A percentile compares a stretch with the other conserved stretches of the same genome.
Evolutionary conservation across 2,797 vertebrate genomes (phyloP).

Genomic region (Channallabes apus): DNA sequence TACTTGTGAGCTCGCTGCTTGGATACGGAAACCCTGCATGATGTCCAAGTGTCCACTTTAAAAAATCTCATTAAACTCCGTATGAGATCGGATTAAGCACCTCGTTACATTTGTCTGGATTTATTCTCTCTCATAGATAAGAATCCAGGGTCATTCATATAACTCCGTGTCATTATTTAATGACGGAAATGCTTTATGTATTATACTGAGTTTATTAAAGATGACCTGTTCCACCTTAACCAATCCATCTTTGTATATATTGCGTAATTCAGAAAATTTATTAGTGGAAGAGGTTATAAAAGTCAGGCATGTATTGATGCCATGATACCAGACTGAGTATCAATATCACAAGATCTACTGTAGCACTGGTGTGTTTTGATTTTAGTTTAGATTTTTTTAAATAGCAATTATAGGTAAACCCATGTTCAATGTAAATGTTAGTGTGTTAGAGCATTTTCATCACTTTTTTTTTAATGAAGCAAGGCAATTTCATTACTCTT

Average conservation of each 20-base stretch:
- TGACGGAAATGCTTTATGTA: not conserved
- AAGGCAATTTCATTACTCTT: not conserved
- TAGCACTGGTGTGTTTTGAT: not conserved
- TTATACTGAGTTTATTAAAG: not conserved
- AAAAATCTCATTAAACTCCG: not conserved
- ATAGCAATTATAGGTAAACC: too few relatives aligned
- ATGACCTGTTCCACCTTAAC: not conserved
- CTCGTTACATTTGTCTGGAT: constrained; percentile 11
- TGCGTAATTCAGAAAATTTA: not conserved
- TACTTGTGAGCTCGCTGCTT: not conserved
- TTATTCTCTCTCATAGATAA: not conserved
- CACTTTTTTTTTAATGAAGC: not conserved
- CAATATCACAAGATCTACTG: not conserved
- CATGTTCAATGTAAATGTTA: not conserved
- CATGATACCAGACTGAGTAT: not conserved
- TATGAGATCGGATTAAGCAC: not conserved
- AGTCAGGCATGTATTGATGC: not conserved
- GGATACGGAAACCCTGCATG: not conserved
- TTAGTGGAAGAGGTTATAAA: not conserved
- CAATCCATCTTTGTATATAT: not conserved
- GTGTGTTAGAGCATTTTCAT: not conserved
- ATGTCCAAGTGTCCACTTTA: not conserved
- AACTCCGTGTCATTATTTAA: not conserved
- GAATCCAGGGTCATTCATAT: not conserved
- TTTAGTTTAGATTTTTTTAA: not conserved